A percentile compares a stretch with the other conserved stretches of the same genome.
phyloP scores from a whole-genome alignment of 2,888 invertebrate species.

The Ariolimax columbianus region DNA sequence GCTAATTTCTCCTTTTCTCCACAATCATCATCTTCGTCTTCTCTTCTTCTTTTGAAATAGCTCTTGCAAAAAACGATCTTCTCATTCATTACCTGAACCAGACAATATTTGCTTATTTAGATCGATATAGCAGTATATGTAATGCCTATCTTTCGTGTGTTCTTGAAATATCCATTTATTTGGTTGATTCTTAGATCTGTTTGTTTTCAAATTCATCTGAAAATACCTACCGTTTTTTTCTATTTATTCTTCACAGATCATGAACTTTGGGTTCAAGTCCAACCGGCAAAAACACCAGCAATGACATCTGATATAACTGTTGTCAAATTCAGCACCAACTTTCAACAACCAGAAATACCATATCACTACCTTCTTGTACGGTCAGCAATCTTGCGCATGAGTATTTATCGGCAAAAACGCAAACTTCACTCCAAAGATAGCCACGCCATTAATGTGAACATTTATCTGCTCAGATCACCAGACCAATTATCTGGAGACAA shows the following conservation, averaged over 20 bases:
- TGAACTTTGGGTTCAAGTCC: not conserved
- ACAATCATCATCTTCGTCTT: too few relatives aligned
- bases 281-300: not conserved
- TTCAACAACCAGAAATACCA: conserved; percentile 22
- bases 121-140: too few relatives aligned
- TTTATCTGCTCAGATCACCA: conserved; percentile 4
- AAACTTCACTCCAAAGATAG: not conserved
- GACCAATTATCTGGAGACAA: not conserved
- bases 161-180: too few relatives aligned
- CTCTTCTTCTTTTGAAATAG: too few relatives aligned
- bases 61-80: too few relatives aligned
- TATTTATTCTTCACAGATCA: conserved; percentile 4
- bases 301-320: not conserved
- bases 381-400: conserved; percentile 31
- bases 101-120: too few relatives aligned
- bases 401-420: conserved; percentile 7
- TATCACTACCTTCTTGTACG: conserved; percentile 24
- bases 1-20: too few relatives aligned
- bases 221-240: not conserved
- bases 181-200: too few relatives aligned
- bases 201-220: not conserved
- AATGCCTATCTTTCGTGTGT: too few relatives aligned
- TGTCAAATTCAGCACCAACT: conserved; percentile 22
- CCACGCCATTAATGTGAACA: not conserved
- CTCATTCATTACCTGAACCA: too few relatives aligned